phyloP scores from a whole-genome alignment of 2,888 invertebrate species.

The Leptogaster cylindrica region DNA sequence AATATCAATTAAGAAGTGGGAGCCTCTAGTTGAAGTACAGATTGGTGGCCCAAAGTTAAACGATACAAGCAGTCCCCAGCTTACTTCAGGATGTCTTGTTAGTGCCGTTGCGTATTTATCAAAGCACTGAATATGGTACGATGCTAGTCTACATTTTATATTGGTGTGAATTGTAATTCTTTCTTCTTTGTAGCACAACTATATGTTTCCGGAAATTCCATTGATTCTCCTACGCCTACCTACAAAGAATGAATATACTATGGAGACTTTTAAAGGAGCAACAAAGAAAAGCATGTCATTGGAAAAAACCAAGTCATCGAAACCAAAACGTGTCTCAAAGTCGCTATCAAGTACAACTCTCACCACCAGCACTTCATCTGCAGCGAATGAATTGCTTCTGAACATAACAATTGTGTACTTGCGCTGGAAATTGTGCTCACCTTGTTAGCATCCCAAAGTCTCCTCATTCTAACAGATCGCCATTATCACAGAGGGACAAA shows the following conservation, averaged over 20 bases:
- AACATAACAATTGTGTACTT: slow-evolving; percentile 64
- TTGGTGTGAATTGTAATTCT: slow-evolving; percentile 3
- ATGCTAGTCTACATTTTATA: slow-evolving; percentile 39
- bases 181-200: slow-evolving; percentile 56
- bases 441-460: slow-evolving; percentile 67
- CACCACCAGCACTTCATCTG: slow-evolving; percentile 64
- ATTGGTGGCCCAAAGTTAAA: slow-evolving; percentile 69
- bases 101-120: slow-evolving; percentile 68
- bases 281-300: no score
- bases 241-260: neutral
- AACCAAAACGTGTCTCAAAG: slow-evolving; percentile 52
- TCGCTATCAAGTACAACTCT: slow-evolving; percentile 53
- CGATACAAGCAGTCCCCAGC: slow-evolving; percentile 61
- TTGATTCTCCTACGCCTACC: slow-evolving; percentile 57
- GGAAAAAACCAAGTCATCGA: neutral
- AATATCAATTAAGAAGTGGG: slow-evolving; percentile 66
- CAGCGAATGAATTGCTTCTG: slow-evolving; percentile 61
- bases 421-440: slow-evolving; percentile 66
- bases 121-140: slow-evolving; percentile 68
- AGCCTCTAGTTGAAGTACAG: slow-evolving; percentile 67
- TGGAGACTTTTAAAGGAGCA: no score
- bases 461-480: slow-evolving; percentile 66
- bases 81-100: slow-evolving; percentile 68
- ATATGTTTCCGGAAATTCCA: slow-evolving; percentile 57
- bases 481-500: slow-evolving; percentile 66